Conservation (phyloP, 2,113 vertebrate species). For the Cynoglossus semilaevis region DNA sequence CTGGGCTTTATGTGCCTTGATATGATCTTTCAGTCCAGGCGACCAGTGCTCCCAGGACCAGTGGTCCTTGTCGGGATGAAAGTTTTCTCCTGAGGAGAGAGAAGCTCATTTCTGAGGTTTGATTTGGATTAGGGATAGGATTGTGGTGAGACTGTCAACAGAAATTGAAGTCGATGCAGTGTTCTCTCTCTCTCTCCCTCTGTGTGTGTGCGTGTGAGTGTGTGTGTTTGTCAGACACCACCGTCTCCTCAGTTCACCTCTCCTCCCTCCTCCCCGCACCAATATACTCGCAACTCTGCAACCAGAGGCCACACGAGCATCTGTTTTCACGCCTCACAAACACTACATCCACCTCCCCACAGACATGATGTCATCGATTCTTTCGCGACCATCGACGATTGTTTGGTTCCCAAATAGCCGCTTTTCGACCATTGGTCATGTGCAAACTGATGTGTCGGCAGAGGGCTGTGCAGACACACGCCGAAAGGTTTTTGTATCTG, state of each 20-base stretch:
- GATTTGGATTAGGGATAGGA: too few species aligned
- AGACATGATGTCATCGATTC: conserved; percentile 78
- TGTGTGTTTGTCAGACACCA: conserved; percentile 35
- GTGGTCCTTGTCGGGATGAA: too few species aligned
- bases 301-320: conserved; percentile 69
- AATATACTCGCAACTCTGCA: conserved; percentile 59
- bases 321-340: conserved; percentile 64
- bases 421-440: not conserved
- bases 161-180: too few species aligned
- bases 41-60: too few species aligned
- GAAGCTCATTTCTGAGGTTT: too few species aligned
- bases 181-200: conserved; percentile 4
- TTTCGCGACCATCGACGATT: conserved; percentile 52
- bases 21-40: too few species aligned
- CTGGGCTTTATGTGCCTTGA: too few species aligned
- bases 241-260: conserved; percentile 48
- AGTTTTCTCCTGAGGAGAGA: too few species aligned
- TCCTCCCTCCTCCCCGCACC: conserved; percentile 26
- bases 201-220: conserved; percentile 14
- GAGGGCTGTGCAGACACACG: not conserved
- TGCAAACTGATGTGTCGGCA: conserved; percentile 17
- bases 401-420: conserved; percentile 18
- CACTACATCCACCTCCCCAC: conserved; percentile 45
- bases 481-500: conserved; percentile 16
- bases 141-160: too few species aligned